These are phyloP conservation scores for Scolopax bukidnonensis DNA, from an alignment of 2,797 vertebrate genomes.

Conservation along the genomic window DNA sequence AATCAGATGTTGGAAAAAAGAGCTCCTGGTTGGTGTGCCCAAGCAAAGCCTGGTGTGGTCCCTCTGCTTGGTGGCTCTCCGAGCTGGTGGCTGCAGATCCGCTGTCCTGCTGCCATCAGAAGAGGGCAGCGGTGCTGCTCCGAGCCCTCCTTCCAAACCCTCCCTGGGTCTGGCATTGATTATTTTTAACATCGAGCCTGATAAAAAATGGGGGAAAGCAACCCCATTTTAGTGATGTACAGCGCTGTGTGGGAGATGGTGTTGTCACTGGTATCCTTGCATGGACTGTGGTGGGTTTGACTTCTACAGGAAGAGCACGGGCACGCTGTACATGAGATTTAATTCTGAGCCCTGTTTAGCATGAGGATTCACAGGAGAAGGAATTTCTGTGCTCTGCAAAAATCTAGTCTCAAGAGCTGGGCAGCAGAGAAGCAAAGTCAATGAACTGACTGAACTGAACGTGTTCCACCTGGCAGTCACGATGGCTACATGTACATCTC, in stretches of 20 bases:
- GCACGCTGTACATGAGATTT: rapidly evolving
- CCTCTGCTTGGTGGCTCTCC: rapidly evolving
- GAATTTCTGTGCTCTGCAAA: background rate
- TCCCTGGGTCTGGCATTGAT: rapidly evolving
- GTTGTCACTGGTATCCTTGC: rapidly evolving
- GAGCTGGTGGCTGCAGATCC: background rate
- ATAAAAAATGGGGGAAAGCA: rapidly evolving
- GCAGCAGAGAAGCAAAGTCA: background rate
- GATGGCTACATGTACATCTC: background rate
- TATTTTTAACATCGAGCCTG: rapidly evolving
- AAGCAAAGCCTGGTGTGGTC: background rate
- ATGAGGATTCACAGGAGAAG: rapidly evolving
- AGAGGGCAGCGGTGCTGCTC: constrained; percentile 21
- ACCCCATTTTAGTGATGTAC: rapidly evolving
- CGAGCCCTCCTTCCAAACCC: background rate
- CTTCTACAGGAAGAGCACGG: background rate
- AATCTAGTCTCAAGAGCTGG: rapidly evolving
- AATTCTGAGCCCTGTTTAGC: background rate
- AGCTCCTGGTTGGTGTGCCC: background rate
- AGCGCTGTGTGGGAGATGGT: background rate
- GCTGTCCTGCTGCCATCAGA: background rate
- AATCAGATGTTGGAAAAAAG: rapidly evolving
- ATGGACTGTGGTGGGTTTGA: background rate
- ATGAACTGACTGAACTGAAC: too few relatives aligned
- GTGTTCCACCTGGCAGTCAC: too few relatives aligned